These are phyloP conservation scores for Eristalinus sepulchralis DNA, from an alignment of 2,888 invertebrate genomes.

Conservation along the genomic window DNA sequence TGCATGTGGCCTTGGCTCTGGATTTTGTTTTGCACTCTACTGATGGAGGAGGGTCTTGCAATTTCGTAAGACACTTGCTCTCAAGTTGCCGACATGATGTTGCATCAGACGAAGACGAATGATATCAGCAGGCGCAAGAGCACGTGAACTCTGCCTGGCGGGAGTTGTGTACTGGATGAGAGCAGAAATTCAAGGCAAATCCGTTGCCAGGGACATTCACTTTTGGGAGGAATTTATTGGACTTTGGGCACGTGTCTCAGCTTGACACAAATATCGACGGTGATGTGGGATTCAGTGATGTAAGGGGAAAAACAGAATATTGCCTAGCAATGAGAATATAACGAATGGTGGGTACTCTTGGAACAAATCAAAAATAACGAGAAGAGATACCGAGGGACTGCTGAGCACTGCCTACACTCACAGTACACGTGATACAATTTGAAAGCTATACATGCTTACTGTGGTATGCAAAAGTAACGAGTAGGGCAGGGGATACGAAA, in stretches of 20 bases:
- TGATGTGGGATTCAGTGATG: no score
- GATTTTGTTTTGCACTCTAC: not conserved
- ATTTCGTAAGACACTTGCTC: not conserved
- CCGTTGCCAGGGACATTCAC: not conserved
- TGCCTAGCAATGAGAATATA: no score
- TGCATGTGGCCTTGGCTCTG: constrained; percentile 22
- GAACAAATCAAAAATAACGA: no score
- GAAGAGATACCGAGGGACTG: no score
- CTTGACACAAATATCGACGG: not conserved
- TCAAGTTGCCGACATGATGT: not conserved
- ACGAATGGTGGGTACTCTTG: no score
- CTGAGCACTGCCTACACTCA: no score
- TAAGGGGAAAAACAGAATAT: no score
- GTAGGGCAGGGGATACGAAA: no score
- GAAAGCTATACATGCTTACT: no score
- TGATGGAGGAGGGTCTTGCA: not conserved
- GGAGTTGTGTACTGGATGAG: not conserved
- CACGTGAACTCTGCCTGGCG: not conserved
- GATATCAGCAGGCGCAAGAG: not conserved
- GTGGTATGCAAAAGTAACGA: no score
- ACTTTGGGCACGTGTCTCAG: not conserved
- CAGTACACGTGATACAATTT: no score
- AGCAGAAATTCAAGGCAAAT: not conserved
- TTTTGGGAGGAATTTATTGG: not conserved
- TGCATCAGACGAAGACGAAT: not conserved